Percentiles rank a stretch among this genome's conserved stretches.
These are phyloP conservation scores for Cherax destructor DNA, from an alignment of 1,140 invertebrate genomes.

Conservation along the genomic window DNA sequence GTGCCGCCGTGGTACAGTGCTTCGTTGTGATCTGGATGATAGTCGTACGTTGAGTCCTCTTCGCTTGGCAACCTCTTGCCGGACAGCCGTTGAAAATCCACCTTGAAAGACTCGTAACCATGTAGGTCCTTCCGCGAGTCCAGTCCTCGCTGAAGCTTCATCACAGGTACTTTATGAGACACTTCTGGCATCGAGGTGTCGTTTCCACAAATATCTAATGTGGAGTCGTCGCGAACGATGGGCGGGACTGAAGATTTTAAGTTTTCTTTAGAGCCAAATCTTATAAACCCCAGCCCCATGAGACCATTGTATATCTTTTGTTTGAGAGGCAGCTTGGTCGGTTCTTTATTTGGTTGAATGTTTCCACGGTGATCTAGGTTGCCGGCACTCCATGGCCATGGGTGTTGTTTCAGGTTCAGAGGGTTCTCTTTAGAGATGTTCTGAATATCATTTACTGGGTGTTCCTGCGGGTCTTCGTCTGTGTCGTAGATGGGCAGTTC, in stretches of 20 bases:
- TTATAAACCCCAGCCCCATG: conserved; percentile 53
- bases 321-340: conserved; percentile 45
- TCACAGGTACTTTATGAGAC: background rate
- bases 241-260: background rate
- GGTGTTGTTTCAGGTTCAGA: background rate
- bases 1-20: conserved; percentile 31
- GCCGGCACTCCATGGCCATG: background rate
- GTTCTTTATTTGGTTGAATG: background rate
- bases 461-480: conserved; percentile 32
- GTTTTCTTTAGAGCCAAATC: conserved; percentile 37
- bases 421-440: background rate
- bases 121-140: conserved; percentile 18
- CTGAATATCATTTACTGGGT: conserved; percentile 14
- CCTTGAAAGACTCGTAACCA: conserved; percentile 41
- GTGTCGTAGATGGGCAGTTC: conserved; percentile 20
- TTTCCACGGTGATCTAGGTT: background rate
- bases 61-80: conserved; percentile 42
- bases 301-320: conserved; percentile 57
- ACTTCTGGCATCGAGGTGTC: background rate
- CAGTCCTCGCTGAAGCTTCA: conserved; percentile 15
- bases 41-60: conserved; percentile 63
- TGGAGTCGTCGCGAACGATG: background rate
- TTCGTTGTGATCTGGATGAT: conserved; percentile 57
- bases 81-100: conserved; percentile 45
- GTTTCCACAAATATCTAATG: background rate